phyloP scores from a whole-genome alignment of 1,140 invertebrate species.

The Stenopsyche tienmushanensis region DNA sequence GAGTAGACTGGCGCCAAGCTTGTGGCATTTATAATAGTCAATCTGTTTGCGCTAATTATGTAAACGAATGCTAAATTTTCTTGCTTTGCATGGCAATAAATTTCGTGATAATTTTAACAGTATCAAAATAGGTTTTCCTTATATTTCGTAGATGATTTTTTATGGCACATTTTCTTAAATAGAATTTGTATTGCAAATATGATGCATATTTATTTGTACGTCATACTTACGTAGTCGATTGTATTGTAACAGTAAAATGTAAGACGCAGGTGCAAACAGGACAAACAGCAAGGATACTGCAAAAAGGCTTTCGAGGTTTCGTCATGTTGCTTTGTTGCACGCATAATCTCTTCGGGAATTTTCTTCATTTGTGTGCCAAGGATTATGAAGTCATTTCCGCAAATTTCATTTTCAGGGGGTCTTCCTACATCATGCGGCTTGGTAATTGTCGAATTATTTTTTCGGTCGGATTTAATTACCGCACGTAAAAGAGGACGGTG shows the following conservation, averaged over 20 bases:
- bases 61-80: background rate
- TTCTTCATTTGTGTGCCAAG: background rate
- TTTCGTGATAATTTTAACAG: background rate
- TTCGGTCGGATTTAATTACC: too few relatives aligned
- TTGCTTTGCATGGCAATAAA: background rate
- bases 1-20: too few relatives aligned
- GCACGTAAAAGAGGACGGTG: too few relatives aligned
- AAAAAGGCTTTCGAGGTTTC: slow-evolving; percentile 2
- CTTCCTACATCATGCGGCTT: background rate
- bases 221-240: background rate
- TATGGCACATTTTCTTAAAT: background rate
- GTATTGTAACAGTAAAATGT: slow-evolving; percentile 6
- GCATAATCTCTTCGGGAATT: slow-evolving; percentile 12
- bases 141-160: background rate
- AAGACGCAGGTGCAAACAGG: slow-evolving; percentile 22
- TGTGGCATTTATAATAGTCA: too few relatives aligned
- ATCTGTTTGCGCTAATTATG: too few relatives aligned
- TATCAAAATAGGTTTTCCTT: background rate
- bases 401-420: too few relatives aligned
- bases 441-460: too few relatives aligned
- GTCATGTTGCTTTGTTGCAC: background rate
- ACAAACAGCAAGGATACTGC: slow-evolving; percentile 7
- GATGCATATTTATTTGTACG: background rate
- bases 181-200: background rate
- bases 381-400: too few relatives aligned